Conservation (phyloP, 2,797 vertebrate species). For the Protonibea diacanthus region DNA sequence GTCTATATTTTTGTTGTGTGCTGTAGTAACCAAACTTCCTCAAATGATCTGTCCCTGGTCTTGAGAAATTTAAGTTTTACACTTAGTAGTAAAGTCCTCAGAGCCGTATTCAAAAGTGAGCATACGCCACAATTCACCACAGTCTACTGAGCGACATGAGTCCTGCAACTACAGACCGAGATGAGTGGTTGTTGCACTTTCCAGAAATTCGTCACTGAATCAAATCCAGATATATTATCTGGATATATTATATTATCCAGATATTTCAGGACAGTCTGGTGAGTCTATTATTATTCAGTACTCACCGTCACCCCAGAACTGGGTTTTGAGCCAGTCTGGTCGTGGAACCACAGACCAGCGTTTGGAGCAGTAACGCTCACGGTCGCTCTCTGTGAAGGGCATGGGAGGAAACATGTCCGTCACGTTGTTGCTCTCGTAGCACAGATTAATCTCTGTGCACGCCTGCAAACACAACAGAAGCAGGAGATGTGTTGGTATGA, state of each 20-base stretch:
- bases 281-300: not conserved
- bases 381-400: constrained; percentile 84
- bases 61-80: too few relatives aligned
- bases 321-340: constrained; percentile 87
- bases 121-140: too few relatives aligned
- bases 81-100: too few relatives aligned
- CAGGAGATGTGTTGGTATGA: not conserved
- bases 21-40: not conserved
- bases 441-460: constrained; percentile 93
- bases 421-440: constrained; percentile 91
- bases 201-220: not conserved
- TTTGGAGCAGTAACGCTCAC: constrained; percentile 86
- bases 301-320: constrained; percentile 91
- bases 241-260: too few relatives aligned
- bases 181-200: too few relatives aligned
- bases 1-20: not conserved
- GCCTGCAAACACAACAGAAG: constrained; percentile 79
- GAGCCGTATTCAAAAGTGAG: too few relatives aligned
- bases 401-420: constrained; percentile 94
- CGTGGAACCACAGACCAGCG: constrained; percentile 90
- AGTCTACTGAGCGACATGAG: too few relatives aligned
- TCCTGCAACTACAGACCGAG: too few relatives aligned
- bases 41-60: too few relatives aligned
- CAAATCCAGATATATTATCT: too few relatives aligned
- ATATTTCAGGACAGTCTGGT: not conserved